These are phyloP conservation scores for Cephus spinipes DNA, from an alignment of 2,888 invertebrate species.

Conservation along the genomic window DNA sequence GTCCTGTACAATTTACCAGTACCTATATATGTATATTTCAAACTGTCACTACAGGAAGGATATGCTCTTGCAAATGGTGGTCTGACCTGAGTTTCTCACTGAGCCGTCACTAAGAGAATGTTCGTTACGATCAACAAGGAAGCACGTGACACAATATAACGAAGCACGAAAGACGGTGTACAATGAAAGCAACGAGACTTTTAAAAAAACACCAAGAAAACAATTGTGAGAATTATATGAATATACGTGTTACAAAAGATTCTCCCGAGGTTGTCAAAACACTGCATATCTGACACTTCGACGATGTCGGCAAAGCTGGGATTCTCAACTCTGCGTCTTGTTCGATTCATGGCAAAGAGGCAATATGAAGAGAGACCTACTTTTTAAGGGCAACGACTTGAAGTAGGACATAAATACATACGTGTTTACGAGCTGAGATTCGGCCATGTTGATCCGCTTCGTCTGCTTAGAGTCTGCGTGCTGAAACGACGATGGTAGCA, in stretches of 20 bases:
- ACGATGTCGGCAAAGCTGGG: background rate
- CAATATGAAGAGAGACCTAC: slow-evolving; percentile 18
- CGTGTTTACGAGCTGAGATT: slow-evolving; percentile 23
- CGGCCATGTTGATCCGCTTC: slow-evolving; percentile 34
- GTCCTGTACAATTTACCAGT: background rate
- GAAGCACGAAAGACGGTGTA: background rate
- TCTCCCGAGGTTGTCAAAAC: background rate
- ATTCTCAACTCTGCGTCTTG: background rate
- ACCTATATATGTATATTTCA: background rate
- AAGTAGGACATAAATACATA: slow-evolving; percentile 31
- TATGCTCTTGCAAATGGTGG: background rate
- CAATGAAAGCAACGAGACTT: background rate
- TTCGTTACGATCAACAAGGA: background rate
- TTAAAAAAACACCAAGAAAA: too few species aligned
- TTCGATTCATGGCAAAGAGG: background rate
- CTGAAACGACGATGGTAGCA: background rate
- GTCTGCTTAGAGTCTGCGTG: background rate
- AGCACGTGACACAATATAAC: background rate
- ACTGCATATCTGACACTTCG: background rate
- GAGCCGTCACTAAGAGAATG: background rate
- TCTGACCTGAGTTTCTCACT: background rate
- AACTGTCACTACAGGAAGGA: background rate
- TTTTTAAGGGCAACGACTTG: slow-evolving; percentile 37
- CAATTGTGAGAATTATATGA: background rate
- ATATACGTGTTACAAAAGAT: background rate